Evolutionary conservation across 2,888 invertebrate genomes (phyloP), one percentile per base, ranked within the genome.

Genomic region (Ectobius pallidus): DNA sequence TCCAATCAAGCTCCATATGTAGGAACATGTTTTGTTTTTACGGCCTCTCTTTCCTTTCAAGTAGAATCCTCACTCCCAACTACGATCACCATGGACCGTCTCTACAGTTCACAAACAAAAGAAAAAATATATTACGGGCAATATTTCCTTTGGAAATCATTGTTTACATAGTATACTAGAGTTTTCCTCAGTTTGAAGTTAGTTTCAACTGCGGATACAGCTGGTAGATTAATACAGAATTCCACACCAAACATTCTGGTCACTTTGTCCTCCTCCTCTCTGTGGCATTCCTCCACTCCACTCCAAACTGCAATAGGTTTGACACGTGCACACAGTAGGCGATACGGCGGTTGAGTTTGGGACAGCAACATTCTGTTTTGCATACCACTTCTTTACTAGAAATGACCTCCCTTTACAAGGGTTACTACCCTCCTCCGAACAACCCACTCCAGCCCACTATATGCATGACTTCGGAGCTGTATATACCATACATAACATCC

Each of bases 191-290:
- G 16, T 55, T 27, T 1, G 25, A 55, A 55, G 55, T 55, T 55
- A 25, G 55, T 55, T 55, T 25, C 14, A 25, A 22, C 65, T 42
- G 25, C 65, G 65, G 42, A 65, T 65, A 25, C 65, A 65, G 65
- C 65, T 65, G 42, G 22, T 65, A 44, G 65, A 65, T 65, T 65
- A 65, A 44, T 25, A 22, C 65, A 44, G 65, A 55, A 55, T 55
- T 34, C 34, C 34, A 34, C 34, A 34, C 34, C 34, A 34, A 34
- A 34, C 34, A 34, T 34, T 55, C 55, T 55, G 55, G 20, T 55
- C 55, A 25, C 11, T 55, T 55, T 14, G 27, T 34, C 55, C 16
- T 27, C 25, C 25, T 49, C 49, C 49, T 49, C 49, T 22, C 55
- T 7, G 27, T 22, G 25, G 55, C 27, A 22, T 55, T 22, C 16